These are phyloP conservation scores for Drepana falcataria DNA, from an alignment of 2,888 invertebrate genomes.

Conservation along the genomic window DNA sequence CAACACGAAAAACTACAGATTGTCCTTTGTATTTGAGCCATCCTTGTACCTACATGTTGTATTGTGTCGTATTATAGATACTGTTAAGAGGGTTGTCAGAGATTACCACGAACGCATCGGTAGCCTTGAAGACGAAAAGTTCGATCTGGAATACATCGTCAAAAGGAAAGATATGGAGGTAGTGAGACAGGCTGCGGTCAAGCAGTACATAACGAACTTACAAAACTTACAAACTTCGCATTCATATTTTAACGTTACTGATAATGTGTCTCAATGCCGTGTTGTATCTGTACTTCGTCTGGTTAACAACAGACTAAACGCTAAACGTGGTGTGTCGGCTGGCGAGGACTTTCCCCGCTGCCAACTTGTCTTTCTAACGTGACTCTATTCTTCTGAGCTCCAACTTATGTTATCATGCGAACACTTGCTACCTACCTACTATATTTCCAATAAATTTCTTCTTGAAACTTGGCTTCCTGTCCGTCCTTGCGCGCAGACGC, in stretches of 20 bases:
- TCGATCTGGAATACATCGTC: constrained; percentile 98
- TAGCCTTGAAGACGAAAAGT: constrained; percentile 95
- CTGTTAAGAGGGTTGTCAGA: constrained; percentile 86
- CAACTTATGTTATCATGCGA: constrained; percentile 50
- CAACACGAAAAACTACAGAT: constrained; percentile 31
- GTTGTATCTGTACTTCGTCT: constrained; percentile 60
- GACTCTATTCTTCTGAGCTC: constrained; percentile 61
- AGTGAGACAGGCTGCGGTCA: constrained; percentile 71
- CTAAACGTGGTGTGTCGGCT: constrained; percentile 46
- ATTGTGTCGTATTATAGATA: constrained; percentile 82
- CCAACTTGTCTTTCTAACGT: constrained; percentile 56
- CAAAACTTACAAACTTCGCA: constrained; percentile 62
- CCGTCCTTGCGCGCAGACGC: constrained; percentile 43
- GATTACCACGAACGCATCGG: constrained; percentile 93
- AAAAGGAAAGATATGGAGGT: constrained; percentile 99
- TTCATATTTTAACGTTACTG: constrained; percentile 57
- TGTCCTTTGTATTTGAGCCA: constrained; percentile 23
- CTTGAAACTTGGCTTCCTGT: constrained; percentile 54
- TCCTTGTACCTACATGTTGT: constrained; percentile 40
- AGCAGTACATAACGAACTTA: constrained; percentile 63
- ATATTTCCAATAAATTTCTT: constrained; percentile 47
- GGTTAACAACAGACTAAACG: constrained; percentile 55
- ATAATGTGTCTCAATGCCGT: constrained; percentile 62
- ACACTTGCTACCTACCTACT: constrained; percentile 49
- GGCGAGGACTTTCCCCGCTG: constrained; percentile 24